Percentiles rank a stretch among this genome's conserved stretches.
These are phyloP conservation scores for Hoplias malabaricus DNA, from an alignment of 2,113 vertebrate genomes.

Conservation along the genomic window DNA sequence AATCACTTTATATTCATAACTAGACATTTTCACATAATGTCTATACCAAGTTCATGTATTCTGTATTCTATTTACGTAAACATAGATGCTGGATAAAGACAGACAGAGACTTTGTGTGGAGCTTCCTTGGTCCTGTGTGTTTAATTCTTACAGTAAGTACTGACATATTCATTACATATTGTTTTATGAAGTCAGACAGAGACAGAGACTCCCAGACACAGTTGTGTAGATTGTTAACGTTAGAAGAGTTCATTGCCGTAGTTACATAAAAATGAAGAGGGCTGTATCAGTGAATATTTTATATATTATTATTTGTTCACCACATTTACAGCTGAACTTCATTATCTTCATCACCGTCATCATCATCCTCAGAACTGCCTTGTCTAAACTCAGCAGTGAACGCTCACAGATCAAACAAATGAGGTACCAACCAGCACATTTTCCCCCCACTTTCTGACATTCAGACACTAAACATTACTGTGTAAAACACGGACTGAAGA, in stretches of 20 bases:
- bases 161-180: neutral
- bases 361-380: neutral
- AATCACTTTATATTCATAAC: too few relatives aligned
- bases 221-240: too few relatives aligned
- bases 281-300: neutral
- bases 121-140: neutral
- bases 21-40: too few relatives aligned
- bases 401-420: neutral
- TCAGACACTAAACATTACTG: too few relatives aligned
- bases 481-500: too few relatives aligned
- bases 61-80: too few relatives aligned
- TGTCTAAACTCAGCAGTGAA: neutral
- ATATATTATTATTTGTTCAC: neutral
- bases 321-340: slow-evolving; percentile 7
- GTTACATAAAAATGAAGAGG: too few relatives aligned
- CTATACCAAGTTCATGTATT: too few relatives aligned
- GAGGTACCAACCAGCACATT: neutral
- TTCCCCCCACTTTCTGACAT: too few relatives aligned
- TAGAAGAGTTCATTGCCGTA: too few relatives aligned
- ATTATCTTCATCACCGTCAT: neutral
- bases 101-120: neutral
- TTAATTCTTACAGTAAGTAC: neutral
- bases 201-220: too few relatives aligned
- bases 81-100: neutral
- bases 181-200: too few relatives aligned